phyloP scores from a whole-genome alignment of 1,140 invertebrate genomes.

The Eriosoma lanigerum region DNA sequence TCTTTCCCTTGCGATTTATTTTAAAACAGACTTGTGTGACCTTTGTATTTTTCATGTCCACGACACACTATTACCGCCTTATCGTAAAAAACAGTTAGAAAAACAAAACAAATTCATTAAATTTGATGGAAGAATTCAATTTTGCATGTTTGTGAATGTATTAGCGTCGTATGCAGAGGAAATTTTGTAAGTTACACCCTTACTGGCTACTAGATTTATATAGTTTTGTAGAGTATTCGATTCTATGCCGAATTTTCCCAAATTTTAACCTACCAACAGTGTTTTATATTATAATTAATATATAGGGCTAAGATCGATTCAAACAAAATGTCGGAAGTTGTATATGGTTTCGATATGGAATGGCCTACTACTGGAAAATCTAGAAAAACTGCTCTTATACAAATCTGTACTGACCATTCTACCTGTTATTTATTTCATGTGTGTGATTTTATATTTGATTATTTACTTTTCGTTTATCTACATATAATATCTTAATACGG shows the following conservation, averaged over 20 bases:
- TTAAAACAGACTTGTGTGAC: too few species aligned
- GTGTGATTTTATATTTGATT: not conserved
- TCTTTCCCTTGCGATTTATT: not conserved
- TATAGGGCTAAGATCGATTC: slow-evolving; percentile 5
- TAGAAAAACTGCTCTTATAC: slow-evolving; percentile 39
- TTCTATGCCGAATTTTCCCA: too few species aligned
- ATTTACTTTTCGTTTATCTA: not conserved
- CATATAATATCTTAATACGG: not conserved
- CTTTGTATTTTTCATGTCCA: not conserved
- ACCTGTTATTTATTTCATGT: slow-evolving; percentile 44
- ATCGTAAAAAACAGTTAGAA: not conserved
- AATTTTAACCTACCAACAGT: too few species aligned
- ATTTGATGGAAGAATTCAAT: slow-evolving; percentile 10
- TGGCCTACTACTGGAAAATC: slow-evolving; percentile 15
- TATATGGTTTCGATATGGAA: slow-evolving; percentile 41
- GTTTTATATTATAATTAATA: not conserved
- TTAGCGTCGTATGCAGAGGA: not conserved
- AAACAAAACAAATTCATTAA: not conserved
- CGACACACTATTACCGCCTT: not conserved
- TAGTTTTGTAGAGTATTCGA: not conserved
- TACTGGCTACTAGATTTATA: too few species aligned
- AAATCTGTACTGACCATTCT: slow-evolving; percentile 32
- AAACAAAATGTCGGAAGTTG: not conserved
- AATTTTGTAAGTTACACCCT: slow-evolving; percentile 43
- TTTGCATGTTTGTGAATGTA: not conserved